Base-by-base conservation (phyloP, 2,113 vertebrate species). In the Carlito syrichta region DNA sequence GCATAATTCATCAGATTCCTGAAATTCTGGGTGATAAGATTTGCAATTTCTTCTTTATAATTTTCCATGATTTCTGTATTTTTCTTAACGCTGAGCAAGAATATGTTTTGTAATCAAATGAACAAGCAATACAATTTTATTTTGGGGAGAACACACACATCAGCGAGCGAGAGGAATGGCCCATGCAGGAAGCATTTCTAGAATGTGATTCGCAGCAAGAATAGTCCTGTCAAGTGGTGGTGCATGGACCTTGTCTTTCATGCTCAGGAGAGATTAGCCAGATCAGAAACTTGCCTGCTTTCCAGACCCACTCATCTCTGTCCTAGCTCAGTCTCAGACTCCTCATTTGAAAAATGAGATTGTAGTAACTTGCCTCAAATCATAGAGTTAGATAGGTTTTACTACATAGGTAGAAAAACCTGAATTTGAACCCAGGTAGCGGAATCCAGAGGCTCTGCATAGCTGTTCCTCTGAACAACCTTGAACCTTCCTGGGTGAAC, bases 1-100 rank as follows among this genome's bases (percentile, higher is more conserved):
- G 69, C 69, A 11, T 56, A 58, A n/a, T 30, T 82, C 68, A 92
- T 16, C 11, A 60, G 86, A 43, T 68, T 74, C 35, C 43, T 81
- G 35, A 95, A 91, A 91, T 62, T 60, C 71, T 84, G 32, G 8
- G 6, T 48, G 10, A 27, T 35, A 6, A 8, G 19, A 79, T 50
- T 73, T 94, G 22, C 68, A 62, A 54, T 43, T 76, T 87, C 40
- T 54, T 94, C 82, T 71, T 83, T 84, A 63, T 69, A 83, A 90
- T 56, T 96, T 94, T 32, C 74, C 30, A 63, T 22, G 12, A 63
- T 74, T 71, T 71, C 20, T 60, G 0, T 66, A 56, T 27, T 35
- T 62, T 81, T 76, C 56, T 63, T 27, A 45, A 56, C 35, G 74
- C 74, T 66, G n/a, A 86, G 23, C 48, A 97, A 90, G 35, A 87